These are phyloP conservation scores for Crossaster papposus DNA, from an alignment of 53 echinoderm and acorn worm species.

Conservation along the genomic window DNA sequence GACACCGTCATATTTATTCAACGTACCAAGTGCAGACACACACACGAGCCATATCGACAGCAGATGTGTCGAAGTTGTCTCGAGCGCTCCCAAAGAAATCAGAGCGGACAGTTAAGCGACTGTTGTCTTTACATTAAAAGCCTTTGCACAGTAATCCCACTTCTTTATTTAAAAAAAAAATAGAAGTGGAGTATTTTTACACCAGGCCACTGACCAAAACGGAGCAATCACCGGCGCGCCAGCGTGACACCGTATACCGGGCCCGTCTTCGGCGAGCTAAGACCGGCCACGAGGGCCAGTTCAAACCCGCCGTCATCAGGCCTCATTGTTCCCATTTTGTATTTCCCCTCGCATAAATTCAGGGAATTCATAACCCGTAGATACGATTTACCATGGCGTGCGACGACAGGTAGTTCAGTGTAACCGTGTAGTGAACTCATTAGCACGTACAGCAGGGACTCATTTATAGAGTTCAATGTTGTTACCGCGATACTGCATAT, in stretches of 20 bases:
- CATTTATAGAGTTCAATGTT: background rate
- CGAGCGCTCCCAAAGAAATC: conserved; percentile 15
- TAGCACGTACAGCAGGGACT: background rate
- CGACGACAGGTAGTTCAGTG: conserved; percentile 29
- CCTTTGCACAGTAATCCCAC: background rate
- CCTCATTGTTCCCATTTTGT: background rate
- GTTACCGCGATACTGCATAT: background rate
- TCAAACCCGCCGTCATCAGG: background rate
- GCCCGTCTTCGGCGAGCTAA: background rate
- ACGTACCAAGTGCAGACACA: background rate
- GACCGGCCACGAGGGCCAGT: background rate
- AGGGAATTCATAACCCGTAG: background rate
- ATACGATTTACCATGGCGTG: conserved; percentile 21
- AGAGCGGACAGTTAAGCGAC: conserved; percentile 4
- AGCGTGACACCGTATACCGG: background rate
- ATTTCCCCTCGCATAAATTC: background rate
- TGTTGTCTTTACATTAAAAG: conserved; percentile 24
- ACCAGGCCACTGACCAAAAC: background rate
- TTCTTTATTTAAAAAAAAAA: conserved; percentile 16
- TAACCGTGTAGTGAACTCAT: conserved; percentile 20
- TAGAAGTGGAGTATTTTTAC: background rate
- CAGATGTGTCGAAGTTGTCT: background rate
- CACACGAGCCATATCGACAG: background rate
- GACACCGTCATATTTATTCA: background rate
- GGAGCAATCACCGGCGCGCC: background rate